Conservation (phyloP, 2,113 vertebrate species). For the Leuciscus idus region DNA sequence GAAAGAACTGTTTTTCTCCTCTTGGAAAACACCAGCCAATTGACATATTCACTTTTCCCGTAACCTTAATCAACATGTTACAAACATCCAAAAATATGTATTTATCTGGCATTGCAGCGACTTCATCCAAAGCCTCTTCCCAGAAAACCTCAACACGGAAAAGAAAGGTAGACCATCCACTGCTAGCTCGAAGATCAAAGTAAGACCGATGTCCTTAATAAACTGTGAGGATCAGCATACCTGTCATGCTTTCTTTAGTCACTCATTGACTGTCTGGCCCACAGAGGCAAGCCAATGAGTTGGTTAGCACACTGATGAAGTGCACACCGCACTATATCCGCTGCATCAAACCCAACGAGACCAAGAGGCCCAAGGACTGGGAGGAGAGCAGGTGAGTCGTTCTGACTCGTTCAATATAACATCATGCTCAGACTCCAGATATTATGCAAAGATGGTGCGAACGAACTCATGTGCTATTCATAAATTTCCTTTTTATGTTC, state of each 20-base stretch:
- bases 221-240: background rate
- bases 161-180: conserved; percentile 93
- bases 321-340: conserved; percentile 98
- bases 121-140: conserved; percentile 90
- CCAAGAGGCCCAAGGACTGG: conserved; percentile 93
- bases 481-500: too few relatives aligned
- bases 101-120: conserved; percentile 65
- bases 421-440: background rate
- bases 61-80: background rate
- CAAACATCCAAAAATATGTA: background rate
- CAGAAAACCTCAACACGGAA: conserved; percentile 90
- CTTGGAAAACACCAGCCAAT: background rate
- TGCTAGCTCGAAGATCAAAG: conserved; percentile 92
- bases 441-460: background rate
- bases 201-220: conserved; percentile 55
- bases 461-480: background rate
- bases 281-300: conserved; percentile 95
- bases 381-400: conserved; percentile 90
- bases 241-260: background rate
- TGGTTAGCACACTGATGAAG: conserved; percentile 93
- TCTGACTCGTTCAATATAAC: conserved; percentile 56
- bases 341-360: conserved; percentile 98
- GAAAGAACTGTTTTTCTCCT: background rate
- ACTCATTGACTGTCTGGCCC: conserved; percentile 13
- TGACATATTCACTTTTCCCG: background rate